Conservation (phyloP, 2,888 invertebrate genomes). For the Liodrosophila aerea region DNA sequence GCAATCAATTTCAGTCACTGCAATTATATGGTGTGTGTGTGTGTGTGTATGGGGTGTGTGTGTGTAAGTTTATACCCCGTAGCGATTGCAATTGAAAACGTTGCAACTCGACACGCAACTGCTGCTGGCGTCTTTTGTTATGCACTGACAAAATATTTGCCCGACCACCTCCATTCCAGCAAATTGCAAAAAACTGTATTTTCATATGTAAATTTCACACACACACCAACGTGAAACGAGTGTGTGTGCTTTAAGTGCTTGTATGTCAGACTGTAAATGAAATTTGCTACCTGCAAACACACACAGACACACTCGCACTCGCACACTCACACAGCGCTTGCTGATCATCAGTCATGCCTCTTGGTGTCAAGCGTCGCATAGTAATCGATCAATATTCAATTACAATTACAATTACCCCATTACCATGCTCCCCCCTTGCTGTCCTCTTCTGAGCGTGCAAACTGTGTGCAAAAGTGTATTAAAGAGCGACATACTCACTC, state of each 20-base stretch:
- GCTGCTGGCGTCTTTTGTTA: constrained; percentile 36
- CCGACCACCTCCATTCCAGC: constrained; percentile 23
- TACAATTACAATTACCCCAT: constrained; percentile 59
- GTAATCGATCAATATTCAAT: constrained; percentile 68
- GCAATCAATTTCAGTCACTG: constrained; percentile 55
- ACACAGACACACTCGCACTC: too few species aligned
- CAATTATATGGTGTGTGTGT: too few species aligned
- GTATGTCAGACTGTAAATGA: constrained; percentile 26
- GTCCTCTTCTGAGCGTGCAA: constrained; percentile 9
- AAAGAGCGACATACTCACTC: not conserved
- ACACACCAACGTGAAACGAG: not conserved
- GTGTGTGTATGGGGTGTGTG: not conserved
- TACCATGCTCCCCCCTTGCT: constrained; percentile 1
- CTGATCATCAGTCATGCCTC: constrained; percentile 58
- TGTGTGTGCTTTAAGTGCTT: constrained; percentile 35
- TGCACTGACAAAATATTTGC: constrained; percentile 57
- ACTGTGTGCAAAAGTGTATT: constrained; percentile 25
- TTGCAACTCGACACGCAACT: constrained; percentile 1
- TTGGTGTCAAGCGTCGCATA: constrained; percentile 38
- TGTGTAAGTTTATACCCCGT: constrained; percentile 36
- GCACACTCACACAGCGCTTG: too few species aligned
- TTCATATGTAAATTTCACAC: constrained; percentile 58
- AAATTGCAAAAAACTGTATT: constrained; percentile 42
- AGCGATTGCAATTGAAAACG: constrained; percentile 21
- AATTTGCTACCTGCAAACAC: constrained; percentile 31